These are phyloP conservation scores for Papilio elwesi DNA, from an alignment of 2,888 invertebrate species.

Conservation along the genomic window DNA sequence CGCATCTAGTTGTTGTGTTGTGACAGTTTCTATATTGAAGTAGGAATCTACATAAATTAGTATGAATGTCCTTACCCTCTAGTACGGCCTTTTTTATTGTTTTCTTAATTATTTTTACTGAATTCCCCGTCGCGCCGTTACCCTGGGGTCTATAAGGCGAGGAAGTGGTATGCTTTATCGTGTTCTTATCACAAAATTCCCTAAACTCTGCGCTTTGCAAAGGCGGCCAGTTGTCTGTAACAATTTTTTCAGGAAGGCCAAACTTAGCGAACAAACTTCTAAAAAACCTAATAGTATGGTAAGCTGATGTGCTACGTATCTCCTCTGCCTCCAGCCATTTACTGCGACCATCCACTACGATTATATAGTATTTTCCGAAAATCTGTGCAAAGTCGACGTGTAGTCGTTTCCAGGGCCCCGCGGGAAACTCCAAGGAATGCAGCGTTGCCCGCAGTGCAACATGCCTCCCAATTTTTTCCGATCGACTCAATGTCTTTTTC, in stretches of 20 bases:
- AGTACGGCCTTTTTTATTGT: slow-evolving; percentile 7
- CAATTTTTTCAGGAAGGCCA: neutral
- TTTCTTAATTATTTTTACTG: neutral
- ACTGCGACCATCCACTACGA: too few relatives aligned
- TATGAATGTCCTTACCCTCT: neutral
- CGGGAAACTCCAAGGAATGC: neutral
- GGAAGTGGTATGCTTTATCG: neutral
- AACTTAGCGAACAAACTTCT: slow-evolving; percentile 9
- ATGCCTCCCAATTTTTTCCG: neutral
- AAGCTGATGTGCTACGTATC: neutral
- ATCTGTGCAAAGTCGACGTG: neutral
- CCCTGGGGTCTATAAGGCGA: slow-evolving; percentile 10
- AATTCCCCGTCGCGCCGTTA: slow-evolving; percentile 39
- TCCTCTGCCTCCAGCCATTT: neutral
- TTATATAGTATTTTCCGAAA: too few relatives aligned
- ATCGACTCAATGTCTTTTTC: neutral
- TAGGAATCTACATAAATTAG: slow-evolving; percentile 2
- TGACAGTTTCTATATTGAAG: slow-evolving; percentile 40
- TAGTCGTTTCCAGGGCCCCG: neutral
- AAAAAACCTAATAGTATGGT: neutral
- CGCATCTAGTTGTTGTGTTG: slow-evolving; percentile 42
- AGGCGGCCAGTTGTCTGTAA: neutral
- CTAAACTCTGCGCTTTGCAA: neutral
- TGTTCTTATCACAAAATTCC: neutral
- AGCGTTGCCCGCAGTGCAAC: neutral